Conservation (phyloP, 2,113 vertebrate species). For the Alosa alosa region DNA sequence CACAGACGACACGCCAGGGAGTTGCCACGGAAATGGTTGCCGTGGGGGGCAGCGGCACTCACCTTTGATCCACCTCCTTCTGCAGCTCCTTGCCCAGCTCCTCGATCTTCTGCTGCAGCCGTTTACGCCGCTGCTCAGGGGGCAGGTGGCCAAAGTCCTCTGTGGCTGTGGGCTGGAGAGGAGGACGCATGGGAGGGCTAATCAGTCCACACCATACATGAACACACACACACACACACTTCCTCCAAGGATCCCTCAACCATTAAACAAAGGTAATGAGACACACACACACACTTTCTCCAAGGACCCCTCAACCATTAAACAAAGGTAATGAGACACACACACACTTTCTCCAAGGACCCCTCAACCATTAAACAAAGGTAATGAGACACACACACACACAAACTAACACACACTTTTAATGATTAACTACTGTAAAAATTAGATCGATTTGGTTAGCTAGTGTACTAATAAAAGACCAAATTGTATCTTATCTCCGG, state of each 20-base stretch:
- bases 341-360: not conserved
- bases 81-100: slow-evolving; percentile 93
- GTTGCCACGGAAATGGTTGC: slow-evolving; percentile 48
- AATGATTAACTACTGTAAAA: not conserved
- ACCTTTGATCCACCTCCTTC: slow-evolving; percentile 80
- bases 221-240: not conserved
- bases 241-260: not conserved
- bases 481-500: slow-evolving; percentile 13
- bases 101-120: slow-evolving; percentile 91
- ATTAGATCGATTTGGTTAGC: not conserved
- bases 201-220: not conserved
- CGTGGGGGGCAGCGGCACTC: slow-evolving; percentile 28
- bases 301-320: not conserved
- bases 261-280: not conserved
- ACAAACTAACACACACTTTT: slow-evolving; percentile 13
- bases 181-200: slow-evolving; percentile 29
- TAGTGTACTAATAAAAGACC: not conserved
- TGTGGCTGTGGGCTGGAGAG: slow-evolving; percentile 64
- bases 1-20: not conserved
- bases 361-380: not conserved
- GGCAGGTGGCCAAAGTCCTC: slow-evolving; percentile 97
- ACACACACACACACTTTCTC: not conserved
- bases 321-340: not conserved
- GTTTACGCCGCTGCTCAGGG: slow-evolving; percentile 95
- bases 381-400: not conserved